Evolutionary conservation across 2,113 vertebrate species (phyloP), one percentile per base, ranked within the genome.

Genomic region (Notechis scutatus): DNA sequence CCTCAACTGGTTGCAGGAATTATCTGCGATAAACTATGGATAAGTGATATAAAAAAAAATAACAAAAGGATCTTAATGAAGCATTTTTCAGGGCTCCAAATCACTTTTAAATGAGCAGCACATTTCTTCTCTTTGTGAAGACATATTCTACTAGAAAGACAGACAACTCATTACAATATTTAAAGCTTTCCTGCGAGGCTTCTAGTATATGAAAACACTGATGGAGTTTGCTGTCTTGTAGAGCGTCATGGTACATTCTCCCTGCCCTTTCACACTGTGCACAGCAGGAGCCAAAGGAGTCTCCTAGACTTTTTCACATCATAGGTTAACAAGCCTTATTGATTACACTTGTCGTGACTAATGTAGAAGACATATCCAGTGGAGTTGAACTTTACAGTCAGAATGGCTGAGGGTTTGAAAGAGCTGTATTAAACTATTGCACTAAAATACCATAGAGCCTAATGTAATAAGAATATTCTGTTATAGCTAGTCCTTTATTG

Each of bases 261-360:
- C 15, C 50, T 0, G 0, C 87, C 91, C 87, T 93, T 90, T 93
- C 90, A 81, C 26, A 87, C 95, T 94, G 93, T 34, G 86, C 5
- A 39, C 91, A 88, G 86, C 91, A 29, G 5, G 54, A 92, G 20
- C 90, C 23, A 61, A 91, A 64, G 90, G 91, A 93, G 94, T 90
- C 92, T 21, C 90, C 56, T 12, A 90, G 91, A 52, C 54, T 7
- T 21, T 96, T 91, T 94, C 95, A 92, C 96, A 93, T 92, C 92
- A 94, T 94, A 39, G 89, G 93, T 94, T 96, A 96, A 92, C 81
- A 95, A 96, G 74, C 29, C 61, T 92, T 96, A 97, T 96, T 96
- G 94, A 96, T 96, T 96, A 59, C 0, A 50, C 23, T 95, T 97
- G 93, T 95, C 90, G 9, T 86, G 59, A 95, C 90, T 92, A 95